Base-by-base conservation (phyloP, 2,888 invertebrate species). In the Calephelis perditalis region DNA sequence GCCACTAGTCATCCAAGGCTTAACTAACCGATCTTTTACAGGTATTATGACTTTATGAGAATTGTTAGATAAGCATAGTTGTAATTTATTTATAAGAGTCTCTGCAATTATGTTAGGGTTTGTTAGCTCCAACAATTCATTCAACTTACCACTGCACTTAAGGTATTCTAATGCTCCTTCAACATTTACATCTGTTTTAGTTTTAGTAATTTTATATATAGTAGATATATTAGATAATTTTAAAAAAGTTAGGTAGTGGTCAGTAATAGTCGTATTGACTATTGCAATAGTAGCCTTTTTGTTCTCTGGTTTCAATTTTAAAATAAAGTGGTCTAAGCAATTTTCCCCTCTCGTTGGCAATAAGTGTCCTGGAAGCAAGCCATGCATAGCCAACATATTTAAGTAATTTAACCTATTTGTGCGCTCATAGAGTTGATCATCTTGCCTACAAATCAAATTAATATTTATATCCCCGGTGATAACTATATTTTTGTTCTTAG, bases 281-380 rank as follows among this genome's bases (percentile, higher is more conserved):
- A 46, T 35, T 7, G 35, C 45, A 10, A 46, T 36, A 15, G 11
- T 26, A 4, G 45, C n/a, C 7, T 45, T 45, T 35, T 57, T 35
- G 6, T 36, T 35, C 44, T 35, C 35, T 15, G 35, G 35, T 10
- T 57, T 44, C 1, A 46, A 10, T 57, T 35, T 45, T 26, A 57
- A 26, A 26, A 57, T 45, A 35, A 57, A 35, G 36, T 57, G 57
- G 35, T 57, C 46, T 7, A 46, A 11, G 7, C 46, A 46, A 35
- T 57, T 45, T 4, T n/a, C 10, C 11, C 44, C 45, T 46, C 57
- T 45, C 45, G 57, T 57, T 46, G 57, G 57, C 45, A 46, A 36
- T 3, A n/a, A 10, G 35, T 57, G 45, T 35, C 57, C 57, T 11
- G 57, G 45, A 35, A 46, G 15, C 4, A 57, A 15, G 7, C 45